Evolutionary conservation across 2,797 vertebrate genomes (phyloP).

Genomic region (Momotus momota): DNA sequence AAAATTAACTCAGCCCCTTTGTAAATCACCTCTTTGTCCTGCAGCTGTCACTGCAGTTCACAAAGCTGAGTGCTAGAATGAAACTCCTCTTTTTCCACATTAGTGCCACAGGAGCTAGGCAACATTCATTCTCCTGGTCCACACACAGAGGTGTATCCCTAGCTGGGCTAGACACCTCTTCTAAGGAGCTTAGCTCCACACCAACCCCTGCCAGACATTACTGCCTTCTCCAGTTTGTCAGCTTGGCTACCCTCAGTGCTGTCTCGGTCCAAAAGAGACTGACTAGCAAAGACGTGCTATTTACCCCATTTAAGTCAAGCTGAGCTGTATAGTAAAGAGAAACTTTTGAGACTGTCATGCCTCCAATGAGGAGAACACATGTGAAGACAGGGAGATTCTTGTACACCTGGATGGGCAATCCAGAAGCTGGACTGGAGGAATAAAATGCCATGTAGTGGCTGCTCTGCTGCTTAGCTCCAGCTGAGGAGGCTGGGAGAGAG

Average conservation of each 20-base stretch:
- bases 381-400: not conserved
- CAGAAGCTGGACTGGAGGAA: not conserved
- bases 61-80: not conserved
- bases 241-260: not conserved
- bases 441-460: not conserved
- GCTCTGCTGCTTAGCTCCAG: not conserved
- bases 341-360: not conserved
- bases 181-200: not conserved
- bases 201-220: not conserved
- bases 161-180: not conserved
- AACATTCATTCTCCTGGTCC: not conserved
- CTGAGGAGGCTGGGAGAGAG: rapidly evolving
- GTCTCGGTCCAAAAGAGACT: not conserved
- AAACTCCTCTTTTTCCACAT: not conserved
- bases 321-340: not conserved
- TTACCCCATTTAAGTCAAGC: not conserved
- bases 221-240: not conserved
- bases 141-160: rapidly evolving
- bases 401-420: not conserved
- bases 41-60: not conserved
- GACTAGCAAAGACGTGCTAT: not conserved
- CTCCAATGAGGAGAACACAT: not conserved
- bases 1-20: not conserved
- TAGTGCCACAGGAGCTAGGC: not conserved
- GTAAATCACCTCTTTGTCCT: not conserved